Base-by-base conservation (phyloP, 2,797 vertebrate species). In the Nyctibius grandis region DNA sequence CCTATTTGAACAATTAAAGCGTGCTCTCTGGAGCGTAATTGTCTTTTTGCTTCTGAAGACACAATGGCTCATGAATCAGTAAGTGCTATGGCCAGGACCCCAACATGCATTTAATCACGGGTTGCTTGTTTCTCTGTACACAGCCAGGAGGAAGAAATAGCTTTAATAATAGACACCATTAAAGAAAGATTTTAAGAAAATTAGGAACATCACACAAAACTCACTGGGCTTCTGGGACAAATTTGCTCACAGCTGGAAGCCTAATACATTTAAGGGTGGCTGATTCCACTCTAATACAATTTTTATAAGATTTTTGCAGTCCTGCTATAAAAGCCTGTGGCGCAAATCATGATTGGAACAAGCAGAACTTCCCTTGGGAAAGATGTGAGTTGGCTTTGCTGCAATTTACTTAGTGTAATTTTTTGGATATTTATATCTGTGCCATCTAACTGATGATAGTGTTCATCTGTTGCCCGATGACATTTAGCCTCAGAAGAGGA, bases 1-100 rank as follows among this genome's bases (percentile, higher is more conserved):
- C 42, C 74, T 84, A 59, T 89, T 88, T 82, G 61, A 90, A 83
- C 93, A 96, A 89, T 88, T 92, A 85, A 90, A 89, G 75, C 3
- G 5, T 57, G 74, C 23, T 94, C 91, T 89, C 64, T 17, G 14
- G 61, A 79, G 90, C 7, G 0, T n/a, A 48, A 76, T 19, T 89
- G 56, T 48, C 36, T 47, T 92, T 69, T 83, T 89, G 40, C 56
- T 90, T 92, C 75, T 47, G 73, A 60, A 86, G 74, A 75, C 70
- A 84, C 68, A 87, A 47, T 3, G 15, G 56, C 48, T 80, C 56
- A 13, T 31, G 57, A 95, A 91, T 74, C 60, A 44, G 28, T 54
- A 82, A 92, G 33, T 38, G 72, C 54, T 47, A 26, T 0, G 16
- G 73, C 47, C 82, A 78, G 73, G 40, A 88, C 57, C 25, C 19